phyloP scores from a whole-genome alignment of 2,113 vertebrate genomes.

The Oryzias melastigma region DNA sequence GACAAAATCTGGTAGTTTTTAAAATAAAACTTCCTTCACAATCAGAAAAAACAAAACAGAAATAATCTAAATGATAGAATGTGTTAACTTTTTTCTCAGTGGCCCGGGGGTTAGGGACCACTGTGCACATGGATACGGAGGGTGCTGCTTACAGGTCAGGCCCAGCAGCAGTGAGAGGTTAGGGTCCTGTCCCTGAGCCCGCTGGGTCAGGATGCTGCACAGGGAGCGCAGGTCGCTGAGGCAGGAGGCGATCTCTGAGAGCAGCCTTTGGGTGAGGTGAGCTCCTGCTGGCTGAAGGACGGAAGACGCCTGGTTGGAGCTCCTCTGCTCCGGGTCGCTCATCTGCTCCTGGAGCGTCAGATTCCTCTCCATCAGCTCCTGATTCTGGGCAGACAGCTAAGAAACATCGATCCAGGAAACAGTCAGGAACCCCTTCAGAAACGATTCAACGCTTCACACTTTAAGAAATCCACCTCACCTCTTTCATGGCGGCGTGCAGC shows the following conservation, averaged over 20 bases:
- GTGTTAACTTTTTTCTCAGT: too few relatives aligned
- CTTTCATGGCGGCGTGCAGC: constrained; percentile 86
- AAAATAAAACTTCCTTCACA: too few relatives aligned
- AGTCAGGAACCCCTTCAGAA: neutral
- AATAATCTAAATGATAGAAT: too few relatives aligned
- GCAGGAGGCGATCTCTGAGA: constrained; percentile 85
- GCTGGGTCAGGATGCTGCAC: constrained; percentile 92
- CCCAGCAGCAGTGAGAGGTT: constrained; percentile 95
- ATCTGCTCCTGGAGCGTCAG: constrained; percentile 89
- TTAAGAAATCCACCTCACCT: constrained; percentile 74
- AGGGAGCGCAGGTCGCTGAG: constrained; percentile 89
- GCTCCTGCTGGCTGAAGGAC: constrained; percentile 66
- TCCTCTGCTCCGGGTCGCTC: constrained; percentile 69
- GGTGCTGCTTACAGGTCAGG: constrained; percentile 83
- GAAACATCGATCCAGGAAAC: constrained; percentile 14
- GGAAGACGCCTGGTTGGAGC: constrained; percentile 53
- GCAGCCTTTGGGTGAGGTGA: constrained; percentile 76
- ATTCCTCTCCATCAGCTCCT: constrained; percentile 93
- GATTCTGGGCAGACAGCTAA: constrained; percentile 92
- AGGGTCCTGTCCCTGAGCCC: constrained; percentile 90
- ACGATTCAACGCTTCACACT: neutral
- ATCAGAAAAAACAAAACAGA: too few relatives aligned
- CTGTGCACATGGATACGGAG: neutral
- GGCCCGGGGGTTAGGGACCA: too few relatives aligned
- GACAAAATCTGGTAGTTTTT: too few relatives aligned